Evolutionary conservation across 1,140 invertebrate genomes (phyloP).

Genomic region (Hormaphis cornu): DNA sequence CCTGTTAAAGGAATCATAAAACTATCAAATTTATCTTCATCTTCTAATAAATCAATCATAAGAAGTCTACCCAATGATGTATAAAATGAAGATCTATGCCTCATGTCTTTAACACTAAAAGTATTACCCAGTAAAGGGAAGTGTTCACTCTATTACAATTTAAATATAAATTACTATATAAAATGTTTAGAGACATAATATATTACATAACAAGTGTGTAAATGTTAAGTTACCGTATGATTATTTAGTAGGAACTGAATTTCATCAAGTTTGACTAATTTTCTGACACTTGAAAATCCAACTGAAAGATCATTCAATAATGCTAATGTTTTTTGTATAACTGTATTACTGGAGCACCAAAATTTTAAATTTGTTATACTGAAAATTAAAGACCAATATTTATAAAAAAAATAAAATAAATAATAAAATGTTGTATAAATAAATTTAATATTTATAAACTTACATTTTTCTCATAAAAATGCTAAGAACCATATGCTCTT

Average conservation of each 20-base stretch:
- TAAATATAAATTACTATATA: conserved; percentile 34
- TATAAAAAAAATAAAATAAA: background rate
- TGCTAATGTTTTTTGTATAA: conserved; percentile 85
- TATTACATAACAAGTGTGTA: background rate
- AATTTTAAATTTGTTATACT: conserved; percentile 98
- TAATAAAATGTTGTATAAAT: background rate
- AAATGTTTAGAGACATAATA: background rate
- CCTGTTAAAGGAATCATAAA: conserved; percentile 94
- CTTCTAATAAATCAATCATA: conserved; percentile 94
- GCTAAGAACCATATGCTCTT: conserved; percentile 92
- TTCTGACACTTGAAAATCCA: conserved; percentile 92
- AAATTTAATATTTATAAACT: conserved; percentile 42
- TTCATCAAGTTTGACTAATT: conserved; percentile 93
- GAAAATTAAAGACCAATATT: conserved; percentile 42
- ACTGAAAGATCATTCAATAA: conserved; percentile 91
- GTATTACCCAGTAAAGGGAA: conserved; percentile 93
- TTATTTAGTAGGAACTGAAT: conserved; percentile 96
- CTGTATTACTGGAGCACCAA: conserved; percentile 90
- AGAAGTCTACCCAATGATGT: conserved; percentile 87
- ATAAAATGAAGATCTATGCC: conserved; percentile 93
- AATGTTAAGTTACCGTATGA: conserved; percentile 65
- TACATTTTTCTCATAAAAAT: conserved; percentile 98
- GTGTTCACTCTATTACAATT: conserved; percentile 71
- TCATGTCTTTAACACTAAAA: conserved; percentile 80
- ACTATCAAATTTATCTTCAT: conserved; percentile 90